Base-by-base conservation (phyloP, 2,797 vertebrate genomes). In the Picus viridis region DNA sequence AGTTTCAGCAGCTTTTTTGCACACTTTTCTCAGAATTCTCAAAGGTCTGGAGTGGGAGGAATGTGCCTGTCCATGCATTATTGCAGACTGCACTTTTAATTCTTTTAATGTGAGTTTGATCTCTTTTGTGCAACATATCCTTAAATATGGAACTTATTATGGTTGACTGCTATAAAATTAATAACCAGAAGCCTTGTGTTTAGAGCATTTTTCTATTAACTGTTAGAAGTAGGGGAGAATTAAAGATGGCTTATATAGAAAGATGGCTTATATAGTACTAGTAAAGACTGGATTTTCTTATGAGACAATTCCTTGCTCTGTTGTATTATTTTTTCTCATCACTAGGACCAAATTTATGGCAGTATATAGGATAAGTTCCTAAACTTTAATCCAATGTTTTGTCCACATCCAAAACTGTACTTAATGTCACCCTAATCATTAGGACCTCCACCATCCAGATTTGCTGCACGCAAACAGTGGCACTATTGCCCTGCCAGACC, bases 1-100 rank as follows among this genome's bases (percentile, higher is more conserved):
- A 96, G 69, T 96, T 95, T 93, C 93, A 94, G 96, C 57, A 90
- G 91, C 39, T 78, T 92, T 94, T 90, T 92, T 86, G 43, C 63
- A 83, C 90, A 83, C 86, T 90, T 91, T 76, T 47, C 76, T 89
- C n/a, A 70, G 86, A 87, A 87, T 89, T 93, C 79, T 87, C 69
- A 85, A 78, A 94, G 94, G 67, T 59, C 76, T 94, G 63, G 34
- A 67, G 63, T 86, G 72, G 84, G 63, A 90, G 53, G 63, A 73
- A 61, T 1, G 1, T 83, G 76, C 56, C 73, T 89, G 81, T 80
- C 90, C 75, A 16, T 49, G 71, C 80, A 39, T 57, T 57, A 7
- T 5, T 61, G 84, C 63, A 87, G 68, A 34, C 43, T 88, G 78
- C 53, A 53, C 58, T 88, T 93, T 30, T 43, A 74, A 61, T 77